A percentile compares a stretch with the other conserved stretches of the same genome.
phyloP scores from a whole-genome alignment of 2,113 vertebrate genomes.

The Gulo gulo region DNA sequence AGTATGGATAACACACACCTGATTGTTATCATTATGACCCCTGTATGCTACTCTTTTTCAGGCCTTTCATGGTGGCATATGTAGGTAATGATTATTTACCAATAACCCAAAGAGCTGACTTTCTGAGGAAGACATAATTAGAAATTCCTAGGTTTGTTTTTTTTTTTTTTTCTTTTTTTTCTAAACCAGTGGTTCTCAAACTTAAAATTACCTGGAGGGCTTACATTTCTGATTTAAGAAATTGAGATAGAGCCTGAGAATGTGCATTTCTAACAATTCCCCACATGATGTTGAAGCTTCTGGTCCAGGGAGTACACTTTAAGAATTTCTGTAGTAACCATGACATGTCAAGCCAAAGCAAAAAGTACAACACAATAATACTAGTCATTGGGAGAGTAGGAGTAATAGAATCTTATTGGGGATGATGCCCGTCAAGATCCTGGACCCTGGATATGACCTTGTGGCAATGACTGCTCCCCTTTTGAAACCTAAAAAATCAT shows the following conservation, averaged over 20 bases:
- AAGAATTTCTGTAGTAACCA: not conserved
- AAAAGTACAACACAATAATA: not conserved
- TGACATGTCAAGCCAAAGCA: not conserved
- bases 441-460: not conserved
- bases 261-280: not conserved
- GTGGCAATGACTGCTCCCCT: not conserved
- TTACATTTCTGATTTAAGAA: not conserved
- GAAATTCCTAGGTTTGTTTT: not conserved
- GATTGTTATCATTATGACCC: not conserved
- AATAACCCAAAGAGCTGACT: not conserved
- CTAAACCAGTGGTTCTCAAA: not conserved
- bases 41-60: not conserved
- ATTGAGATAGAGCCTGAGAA: not conserved
- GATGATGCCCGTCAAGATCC: not conserved
- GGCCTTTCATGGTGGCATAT: not conserved
- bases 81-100: not conserved
- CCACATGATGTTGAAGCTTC: not conserved
- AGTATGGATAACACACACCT: not conserved
- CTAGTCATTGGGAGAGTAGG: rapidly evolving
- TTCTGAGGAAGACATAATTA: not conserved
- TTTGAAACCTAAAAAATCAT: not conserved
- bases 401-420: not conserved
- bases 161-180: not conserved
- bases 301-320: not conserved
- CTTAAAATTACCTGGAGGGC: not conserved